Conservation (phyloP, 2,797 vertebrate species). For the Rhodeus uyekii region DNA sequence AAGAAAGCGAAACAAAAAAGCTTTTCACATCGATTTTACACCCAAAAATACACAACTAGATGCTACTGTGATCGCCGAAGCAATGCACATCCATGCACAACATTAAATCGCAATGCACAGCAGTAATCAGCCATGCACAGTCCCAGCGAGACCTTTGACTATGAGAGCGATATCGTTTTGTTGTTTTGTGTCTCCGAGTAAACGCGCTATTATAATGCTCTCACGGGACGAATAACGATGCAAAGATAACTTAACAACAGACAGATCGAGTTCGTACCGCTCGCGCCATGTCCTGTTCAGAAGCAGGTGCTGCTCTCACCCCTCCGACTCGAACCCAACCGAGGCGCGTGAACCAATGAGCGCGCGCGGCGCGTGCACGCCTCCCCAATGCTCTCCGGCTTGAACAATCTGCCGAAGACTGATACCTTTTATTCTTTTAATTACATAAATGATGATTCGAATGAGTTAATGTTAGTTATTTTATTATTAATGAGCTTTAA, state of each 20-base stretch:
- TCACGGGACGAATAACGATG: neutral
- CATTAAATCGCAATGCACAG: too few species aligned
- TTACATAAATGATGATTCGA: neutral
- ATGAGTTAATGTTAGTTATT: neutral
- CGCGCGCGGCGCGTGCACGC: constrained; percentile 60
- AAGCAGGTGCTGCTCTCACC: constrained; percentile 5
- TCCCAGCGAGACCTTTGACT: too few species aligned
- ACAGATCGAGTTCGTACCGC: constrained; percentile 33
- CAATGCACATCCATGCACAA: too few species aligned
- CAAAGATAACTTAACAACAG: neutral
- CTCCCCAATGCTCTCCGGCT: constrained; percentile 47
- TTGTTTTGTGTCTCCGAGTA: neutral
- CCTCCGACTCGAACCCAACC: neutral
- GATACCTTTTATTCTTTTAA: neutral
- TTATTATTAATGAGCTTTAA: neutral
- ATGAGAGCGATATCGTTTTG: neutral
- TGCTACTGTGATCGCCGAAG: neutral
- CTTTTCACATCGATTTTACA: neutral
- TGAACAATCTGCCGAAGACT: constrained; percentile 2
- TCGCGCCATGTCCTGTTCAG: constrained; percentile 28
- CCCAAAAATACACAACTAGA: neutral
- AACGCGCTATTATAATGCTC: neutral
- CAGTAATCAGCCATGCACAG: too few species aligned
- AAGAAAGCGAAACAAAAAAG: constrained; percentile 1
- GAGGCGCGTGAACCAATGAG: constrained; percentile 62